These are phyloP conservation scores for Andrena fulva DNA, from an alignment of 2,888 invertebrate genomes.

Conservation along the genomic window DNA sequence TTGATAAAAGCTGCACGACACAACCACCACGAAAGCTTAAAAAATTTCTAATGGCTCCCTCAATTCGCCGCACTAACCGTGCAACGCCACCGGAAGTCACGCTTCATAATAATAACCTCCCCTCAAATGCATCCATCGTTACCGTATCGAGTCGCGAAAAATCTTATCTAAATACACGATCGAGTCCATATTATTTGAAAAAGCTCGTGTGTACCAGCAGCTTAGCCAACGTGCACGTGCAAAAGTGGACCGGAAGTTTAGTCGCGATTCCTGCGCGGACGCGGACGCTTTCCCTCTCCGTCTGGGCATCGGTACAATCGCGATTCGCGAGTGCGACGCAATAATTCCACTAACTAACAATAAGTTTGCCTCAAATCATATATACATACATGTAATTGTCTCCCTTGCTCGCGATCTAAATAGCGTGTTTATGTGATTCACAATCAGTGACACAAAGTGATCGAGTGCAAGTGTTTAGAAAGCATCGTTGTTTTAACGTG, in stretches of 20 bases:
- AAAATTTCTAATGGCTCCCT: not conserved
- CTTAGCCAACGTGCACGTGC: slow-evolving; percentile 37
- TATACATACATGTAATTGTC: not conserved
- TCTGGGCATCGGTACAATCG: too few relatives aligned
- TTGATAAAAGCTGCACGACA: not conserved
- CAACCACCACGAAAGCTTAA: not conserved
- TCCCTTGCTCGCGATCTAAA: not conserved
- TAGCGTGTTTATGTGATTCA: not conserved
- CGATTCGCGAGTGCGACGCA: too few relatives aligned
- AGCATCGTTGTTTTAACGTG: not conserved
- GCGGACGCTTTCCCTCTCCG: too few relatives aligned
- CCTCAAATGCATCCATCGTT: not conserved
- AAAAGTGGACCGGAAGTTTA: slow-evolving; percentile 25
- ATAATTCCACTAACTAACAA: too few relatives aligned
- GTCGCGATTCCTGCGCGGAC: too few relatives aligned
- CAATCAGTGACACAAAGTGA: not conserved
- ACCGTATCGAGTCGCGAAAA: slow-evolving; percentile 1
- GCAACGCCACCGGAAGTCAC: not conserved
- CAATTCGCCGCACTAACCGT: not conserved
- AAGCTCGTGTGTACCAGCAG: slow-evolving; percentile 32
- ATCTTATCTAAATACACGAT: slow-evolving; percentile 66
- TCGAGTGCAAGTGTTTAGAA: not conserved
- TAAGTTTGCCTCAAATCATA: too few relatives aligned
- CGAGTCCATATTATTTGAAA: slow-evolving; percentile 51
- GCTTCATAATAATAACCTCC: not conserved